These are phyloP conservation scores for Dinoponera quadriceps DNA, from an alignment of 1,140 invertebrate genomes.

Conservation along the genomic window DNA sequence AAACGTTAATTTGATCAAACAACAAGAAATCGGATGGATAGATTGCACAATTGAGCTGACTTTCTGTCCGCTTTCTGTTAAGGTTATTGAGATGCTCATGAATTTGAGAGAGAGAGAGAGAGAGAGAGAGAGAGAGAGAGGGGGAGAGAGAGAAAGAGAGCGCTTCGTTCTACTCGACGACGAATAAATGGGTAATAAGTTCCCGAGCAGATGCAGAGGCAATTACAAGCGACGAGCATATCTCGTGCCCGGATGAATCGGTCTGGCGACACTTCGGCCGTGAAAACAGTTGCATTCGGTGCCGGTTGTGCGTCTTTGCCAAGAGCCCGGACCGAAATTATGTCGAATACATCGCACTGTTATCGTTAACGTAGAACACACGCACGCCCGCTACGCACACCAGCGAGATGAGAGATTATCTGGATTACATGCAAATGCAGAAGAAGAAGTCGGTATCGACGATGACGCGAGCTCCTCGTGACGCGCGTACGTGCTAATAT, in stretches of 20 bases:
- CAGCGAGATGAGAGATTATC: neutral
- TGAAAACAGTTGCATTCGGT: constrained; percentile 56
- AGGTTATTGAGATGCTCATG: too few relatives aligned
- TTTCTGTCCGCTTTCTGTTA: too few relatives aligned
- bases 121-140: too few relatives aligned
- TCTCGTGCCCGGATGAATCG: constrained; percentile 12
- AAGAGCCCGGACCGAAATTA: constrained; percentile 58
- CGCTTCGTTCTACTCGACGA: too few relatives aligned
- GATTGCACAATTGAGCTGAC: too few relatives aligned
- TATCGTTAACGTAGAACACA: too few relatives aligned
- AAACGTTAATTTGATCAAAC: too few relatives aligned
- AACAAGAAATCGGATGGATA: too few relatives aligned
- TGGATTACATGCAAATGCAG: neutral
- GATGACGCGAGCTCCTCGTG: constrained; percentile 11
- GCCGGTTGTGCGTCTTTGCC: constrained; percentile 49
- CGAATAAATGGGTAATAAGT: too few relatives aligned
- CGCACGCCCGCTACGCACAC: neutral
- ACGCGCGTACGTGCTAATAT: neutral
- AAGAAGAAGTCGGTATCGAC: constrained; percentile 8
- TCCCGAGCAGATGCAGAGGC: neutral
- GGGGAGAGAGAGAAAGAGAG: too few relatives aligned
- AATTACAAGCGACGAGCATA: constrained; percentile 24
- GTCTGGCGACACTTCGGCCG: constrained; percentile 31
- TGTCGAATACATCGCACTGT: constrained; percentile 33
- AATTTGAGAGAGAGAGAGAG: too few relatives aligned